Evolutionary conservation across 2,113 vertebrate species (phyloP), one percentile per base, ranked within the genome.

Genomic region (Polypterus bichir): DNA sequence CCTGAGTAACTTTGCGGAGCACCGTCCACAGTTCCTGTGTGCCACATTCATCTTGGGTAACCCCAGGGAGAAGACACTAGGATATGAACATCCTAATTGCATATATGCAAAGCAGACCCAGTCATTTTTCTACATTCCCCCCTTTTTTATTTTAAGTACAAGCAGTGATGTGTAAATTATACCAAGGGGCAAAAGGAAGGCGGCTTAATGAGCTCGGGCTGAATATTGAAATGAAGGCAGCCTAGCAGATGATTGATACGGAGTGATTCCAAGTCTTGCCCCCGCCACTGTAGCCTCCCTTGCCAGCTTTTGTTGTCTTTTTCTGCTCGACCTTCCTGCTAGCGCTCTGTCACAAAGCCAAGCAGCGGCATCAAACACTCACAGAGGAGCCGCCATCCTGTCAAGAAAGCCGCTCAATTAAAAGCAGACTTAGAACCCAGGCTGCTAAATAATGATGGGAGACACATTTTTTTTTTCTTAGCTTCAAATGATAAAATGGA

Each of bases 211-310:
- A 68, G 62, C 27, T 7, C 63, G 49, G 60, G 52, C 57, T 68
- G 69, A 71, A 79, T 83, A 79, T 77, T 75, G 71, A 76, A 80
- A 70, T 66, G 63, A 69, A 63, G 59, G 57, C 63, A 63, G 57
- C 6, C 3, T 65, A 60, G 57, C 61, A 62, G 62, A 52, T 59
- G 66, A 70, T 70, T 73, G 68, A 67, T 68, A 68, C 71, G 71
- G 62, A 71, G 59, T 67, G 67, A 76, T 73, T 76, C 70, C 63
- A 57, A 64, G 63, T 54, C 56, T 70, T 64, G 56, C 54, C 66
- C 57, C 59, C 44, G 45, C 58, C 64, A 47, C 49, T n/a, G 53
- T 51, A n/a, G 59, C 48, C 67, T 68, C 51, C 48, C 59, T 60
- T 73, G 69, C 59, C 61, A 59, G 57, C 59, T 69, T 66, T 61